Conservation (phyloP, 2,113 vertebrate species). For the Myxocyprinus asiaticus region DNA sequence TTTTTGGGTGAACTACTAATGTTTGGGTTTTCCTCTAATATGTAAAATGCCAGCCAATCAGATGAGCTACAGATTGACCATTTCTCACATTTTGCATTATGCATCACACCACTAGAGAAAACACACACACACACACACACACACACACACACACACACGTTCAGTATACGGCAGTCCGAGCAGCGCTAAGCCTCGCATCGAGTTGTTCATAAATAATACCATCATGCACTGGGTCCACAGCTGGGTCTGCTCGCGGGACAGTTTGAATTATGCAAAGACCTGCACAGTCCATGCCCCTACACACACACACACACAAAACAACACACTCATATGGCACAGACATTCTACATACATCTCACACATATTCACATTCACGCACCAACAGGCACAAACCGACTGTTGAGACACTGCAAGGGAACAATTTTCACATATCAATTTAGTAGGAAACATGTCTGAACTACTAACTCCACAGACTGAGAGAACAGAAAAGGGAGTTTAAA, state of each 20-base stretch:
- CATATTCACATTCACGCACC: not conserved
- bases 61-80: constrained; percentile 22
- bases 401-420: not conserved
- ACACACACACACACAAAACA: too few species aligned
- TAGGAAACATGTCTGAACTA: constrained; percentile 17
- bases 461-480: not conserved
- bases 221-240: constrained; percentile 35
- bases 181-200: not conserved
- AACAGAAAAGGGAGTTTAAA: constrained; percentile 6
- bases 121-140: not conserved
- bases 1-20: too few species aligned
- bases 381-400: constrained; percentile 6
- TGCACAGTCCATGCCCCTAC: not conserved
- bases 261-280: constrained; percentile 40
- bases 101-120: constrained; percentile 27
- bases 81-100: constrained; percentile 37
- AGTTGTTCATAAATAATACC: constrained; percentile 41
- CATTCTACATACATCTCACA: not conserved
- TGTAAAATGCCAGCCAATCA: not conserved
- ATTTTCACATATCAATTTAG: constrained; percentile 15
- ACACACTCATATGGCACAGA: too few species aligned
- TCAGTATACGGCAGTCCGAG: not conserved
- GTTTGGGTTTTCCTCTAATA: not conserved
- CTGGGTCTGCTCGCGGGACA: constrained; percentile 18
- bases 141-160: not conserved